Conservation (phyloP, 2,797 vertebrate species). For the Paguma larvata region DNA sequence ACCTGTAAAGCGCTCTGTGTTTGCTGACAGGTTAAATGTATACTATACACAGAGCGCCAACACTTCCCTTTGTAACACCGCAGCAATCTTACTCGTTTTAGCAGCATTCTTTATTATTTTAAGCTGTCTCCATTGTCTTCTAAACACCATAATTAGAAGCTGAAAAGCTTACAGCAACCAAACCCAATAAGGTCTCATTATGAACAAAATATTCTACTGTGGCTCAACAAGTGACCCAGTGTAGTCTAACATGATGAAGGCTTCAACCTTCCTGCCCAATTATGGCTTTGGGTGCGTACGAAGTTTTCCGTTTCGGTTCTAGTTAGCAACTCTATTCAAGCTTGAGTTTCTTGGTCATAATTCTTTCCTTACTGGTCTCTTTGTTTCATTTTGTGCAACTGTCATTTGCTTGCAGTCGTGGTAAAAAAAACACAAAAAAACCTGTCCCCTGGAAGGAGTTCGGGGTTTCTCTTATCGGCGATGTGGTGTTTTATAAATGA, state of each 20-base stretch:
- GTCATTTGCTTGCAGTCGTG: neutral
- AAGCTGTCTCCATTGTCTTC: conserved; percentile 87
- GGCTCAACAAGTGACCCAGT: conserved; percentile 81
- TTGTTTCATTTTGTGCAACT: conserved; percentile 22
- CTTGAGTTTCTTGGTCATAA: conserved; percentile 53
- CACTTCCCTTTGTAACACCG: conserved; percentile 78
- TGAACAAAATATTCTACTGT: conserved; percentile 83
- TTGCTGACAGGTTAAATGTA: conserved; percentile 87
- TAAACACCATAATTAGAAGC: conserved; percentile 88
- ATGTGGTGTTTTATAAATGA: neutral
- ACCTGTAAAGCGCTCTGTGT: conserved; percentile 85
- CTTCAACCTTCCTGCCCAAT: conserved; percentile 63
- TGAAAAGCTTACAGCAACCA: conserved; percentile 85
- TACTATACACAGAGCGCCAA: conserved; percentile 81
- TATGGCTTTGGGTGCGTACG: neutral
- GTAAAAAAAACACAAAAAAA: conserved; percentile 41
- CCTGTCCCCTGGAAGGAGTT: neutral
- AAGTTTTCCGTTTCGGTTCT: neutral
- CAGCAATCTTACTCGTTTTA: conserved; percentile 83
- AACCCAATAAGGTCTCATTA: conserved; percentile 82
- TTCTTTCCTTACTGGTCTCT: conserved; percentile 54
- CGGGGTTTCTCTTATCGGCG: neutral
- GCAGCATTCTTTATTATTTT: conserved; percentile 88
- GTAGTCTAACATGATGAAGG: conserved; percentile 61
- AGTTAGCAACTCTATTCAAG: neutral